Evolutionary conservation across 2,797 vertebrate species (phyloP).

Genomic region (Sebastiscus tertius): DNA sequence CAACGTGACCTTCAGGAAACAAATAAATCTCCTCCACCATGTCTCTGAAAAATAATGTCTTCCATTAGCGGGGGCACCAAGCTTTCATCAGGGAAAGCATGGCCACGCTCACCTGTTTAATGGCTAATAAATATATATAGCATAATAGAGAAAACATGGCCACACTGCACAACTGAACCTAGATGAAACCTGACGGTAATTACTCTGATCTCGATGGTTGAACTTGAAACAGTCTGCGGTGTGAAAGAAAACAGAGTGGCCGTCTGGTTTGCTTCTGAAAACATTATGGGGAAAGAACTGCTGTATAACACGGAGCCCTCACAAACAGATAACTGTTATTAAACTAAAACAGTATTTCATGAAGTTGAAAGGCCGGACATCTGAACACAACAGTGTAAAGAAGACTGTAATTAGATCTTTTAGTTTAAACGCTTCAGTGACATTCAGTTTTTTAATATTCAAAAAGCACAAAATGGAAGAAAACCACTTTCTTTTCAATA

Average conservation of each 20-base stretch:
- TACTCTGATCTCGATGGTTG: conserved; percentile 21
- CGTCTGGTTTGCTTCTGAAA: not conserved
- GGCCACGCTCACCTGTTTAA: conserved; percentile 39
- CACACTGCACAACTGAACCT: conserved; percentile 18
- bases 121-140: conserved; percentile 64
- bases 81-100: conserved; percentile 40
- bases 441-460: not conserved
- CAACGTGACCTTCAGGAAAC: conserved; percentile 71
- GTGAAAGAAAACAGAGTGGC: not conserved
- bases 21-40: conserved; percentile 52
- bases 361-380: not conserved
- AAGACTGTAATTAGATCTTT: not conserved
- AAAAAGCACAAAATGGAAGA: not conserved
- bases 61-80: conserved; percentile 49
- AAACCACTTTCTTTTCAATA: not conserved
- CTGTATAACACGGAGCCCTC: not conserved
- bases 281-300: not conserved
- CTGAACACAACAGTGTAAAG: not conserved
- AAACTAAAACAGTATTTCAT: not conserved
- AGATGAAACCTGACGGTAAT: conserved; percentile 32
- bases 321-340: not conserved
- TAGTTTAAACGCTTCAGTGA: not conserved
- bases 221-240: conserved; percentile 10
- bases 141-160: conserved; percentile 30
- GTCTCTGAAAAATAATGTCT: conserved; percentile 62